A percentile compares a stretch with the other conserved stretches of the same genome.
phyloP scores from a whole-genome alignment of 2,888 invertebrate species.

The Platycheirus rosarum region DNA sequence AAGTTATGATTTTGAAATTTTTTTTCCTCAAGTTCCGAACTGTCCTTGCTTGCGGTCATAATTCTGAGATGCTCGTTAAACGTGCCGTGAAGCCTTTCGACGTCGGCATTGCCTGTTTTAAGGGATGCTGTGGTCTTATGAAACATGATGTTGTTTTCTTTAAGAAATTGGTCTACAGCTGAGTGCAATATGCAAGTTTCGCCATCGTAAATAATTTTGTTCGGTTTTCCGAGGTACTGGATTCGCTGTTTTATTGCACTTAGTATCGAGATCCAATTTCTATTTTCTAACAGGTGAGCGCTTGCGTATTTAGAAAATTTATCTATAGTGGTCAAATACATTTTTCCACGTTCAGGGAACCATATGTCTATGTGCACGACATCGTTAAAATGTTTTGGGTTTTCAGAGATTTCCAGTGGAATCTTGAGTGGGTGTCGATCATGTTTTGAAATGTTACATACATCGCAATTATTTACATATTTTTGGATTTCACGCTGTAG shows the following conservation, averaged over 20 bases:
- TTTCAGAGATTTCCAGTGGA: constrained; percentile 15
- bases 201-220: too few relatives aligned
- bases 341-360: constrained; percentile 31
- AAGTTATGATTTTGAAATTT: too few relatives aligned
- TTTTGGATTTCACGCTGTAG: constrained; percentile 22
- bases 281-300: not conserved
- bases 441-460: constrained; percentile 20
- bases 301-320: constrained; percentile 35
- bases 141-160: constrained; percentile 12
- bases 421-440: constrained; percentile 15
- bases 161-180: too few relatives aligned
- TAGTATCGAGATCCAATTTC: constrained; percentile 24
- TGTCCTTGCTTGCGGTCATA: too few relatives aligned
- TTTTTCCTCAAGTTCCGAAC: too few relatives aligned
- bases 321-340: constrained; percentile 26
- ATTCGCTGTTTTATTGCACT: constrained; percentile 17
- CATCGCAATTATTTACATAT: constrained; percentile 23
- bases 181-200: constrained; percentile 8
- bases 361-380: constrained; percentile 3
- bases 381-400: constrained; percentile 16
- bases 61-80: too few relatives aligned
- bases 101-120: constrained; percentile 14
- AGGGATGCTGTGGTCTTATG: constrained; percentile 14
- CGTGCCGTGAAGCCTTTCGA: too few relatives aligned
- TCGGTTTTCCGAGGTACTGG: constrained; percentile 12